These are phyloP conservation scores for Mormyrus lacerda DNA, from an alignment of 2,113 vertebrate genomes.

Conservation along the genomic window DNA sequence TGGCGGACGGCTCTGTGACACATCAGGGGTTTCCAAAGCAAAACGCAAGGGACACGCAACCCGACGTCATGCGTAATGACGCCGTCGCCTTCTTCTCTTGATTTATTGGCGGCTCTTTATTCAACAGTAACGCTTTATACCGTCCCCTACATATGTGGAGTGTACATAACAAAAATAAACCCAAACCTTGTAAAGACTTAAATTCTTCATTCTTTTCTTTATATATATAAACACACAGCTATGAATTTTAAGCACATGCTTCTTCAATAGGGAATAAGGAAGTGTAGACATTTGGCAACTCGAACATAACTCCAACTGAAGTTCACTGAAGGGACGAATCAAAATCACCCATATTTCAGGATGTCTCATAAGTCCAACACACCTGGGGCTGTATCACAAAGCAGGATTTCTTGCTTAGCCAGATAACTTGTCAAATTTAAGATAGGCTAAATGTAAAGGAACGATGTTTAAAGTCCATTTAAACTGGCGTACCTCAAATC, in stretches of 20 bases:
- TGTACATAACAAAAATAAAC: neutral
- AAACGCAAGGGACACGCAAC: slow-evolving; percentile 22
- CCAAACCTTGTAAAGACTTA: neutral
- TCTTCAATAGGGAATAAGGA: neutral
- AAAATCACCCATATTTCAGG: no score
- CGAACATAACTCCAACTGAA: no score
- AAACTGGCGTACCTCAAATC: neutral
- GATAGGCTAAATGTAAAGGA: neutral
- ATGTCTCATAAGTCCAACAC: neutral
- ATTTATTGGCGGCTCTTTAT: neutral
- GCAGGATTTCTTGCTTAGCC: neutral
- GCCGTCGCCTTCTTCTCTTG: neutral
- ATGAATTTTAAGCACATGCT: neutral
- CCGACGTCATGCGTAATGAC: neutral
- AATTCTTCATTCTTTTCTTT: neutral
- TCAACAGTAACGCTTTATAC: neutral
- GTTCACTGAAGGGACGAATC: no score
- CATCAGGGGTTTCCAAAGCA: slow-evolving; percentile 24
- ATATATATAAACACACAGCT: no score
- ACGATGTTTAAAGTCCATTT: neutral
- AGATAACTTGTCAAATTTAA: neutral
- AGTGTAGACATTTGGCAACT: neutral
- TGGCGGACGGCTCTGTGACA: neutral
- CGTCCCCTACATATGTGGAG: neutral
- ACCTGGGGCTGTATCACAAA: neutral